Base-by-base conservation (phyloP, 2,113 vertebrate species). In the Hipposideros armiger region DNA sequence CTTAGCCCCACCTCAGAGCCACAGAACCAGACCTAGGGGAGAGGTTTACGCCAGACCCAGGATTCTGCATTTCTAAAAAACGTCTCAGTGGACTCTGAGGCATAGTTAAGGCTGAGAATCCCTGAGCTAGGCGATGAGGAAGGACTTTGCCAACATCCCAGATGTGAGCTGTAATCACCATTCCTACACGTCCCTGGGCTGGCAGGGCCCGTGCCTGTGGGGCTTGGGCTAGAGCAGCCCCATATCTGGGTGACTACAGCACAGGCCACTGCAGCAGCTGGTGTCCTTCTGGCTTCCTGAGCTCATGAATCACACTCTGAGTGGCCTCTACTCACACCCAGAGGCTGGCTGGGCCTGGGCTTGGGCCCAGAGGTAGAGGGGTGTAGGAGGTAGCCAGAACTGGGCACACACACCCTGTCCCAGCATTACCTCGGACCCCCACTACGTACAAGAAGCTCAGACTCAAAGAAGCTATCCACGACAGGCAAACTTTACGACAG, bases 271-370 rank as follows among this genome's bases (percentile, higher is more conserved):
- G 14, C 52, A 28, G 62, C 47, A 77, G 90, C 86, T 95, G 80
- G 93, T 36, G 74, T 67, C 74, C 83, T 80, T 69, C 85, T 87
- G 94, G 60, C 32, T 93, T 87, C 78, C 70, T 32, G 74, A 73
- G 80, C 81, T 95, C 62, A 72, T 85, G 84, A 90, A 91, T 87
- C 67, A 92, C 52, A 32, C 20, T 36, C 66, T n/a, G 22, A 16
- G 67, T 72, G n/a, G 42, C 50, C 56, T 28, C 40, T 24, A 40
- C 32, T 56, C 70, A 84, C 11, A 64, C 15, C 36, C 70, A 30
- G 74, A 4, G 30, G 73, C 45, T 15, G n/a, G 86, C 50, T 69
- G 45, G 73, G 58, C 42, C 77, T 42, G 72, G 58, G n/a, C 72
- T 40, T 45, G 19, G 66, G 20, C n/a, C 8, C 42, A 7, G 13